Evolutionary conservation across 2,888 invertebrate genomes (phyloP).

Genomic region (Tetranychus truncatus): DNA sequence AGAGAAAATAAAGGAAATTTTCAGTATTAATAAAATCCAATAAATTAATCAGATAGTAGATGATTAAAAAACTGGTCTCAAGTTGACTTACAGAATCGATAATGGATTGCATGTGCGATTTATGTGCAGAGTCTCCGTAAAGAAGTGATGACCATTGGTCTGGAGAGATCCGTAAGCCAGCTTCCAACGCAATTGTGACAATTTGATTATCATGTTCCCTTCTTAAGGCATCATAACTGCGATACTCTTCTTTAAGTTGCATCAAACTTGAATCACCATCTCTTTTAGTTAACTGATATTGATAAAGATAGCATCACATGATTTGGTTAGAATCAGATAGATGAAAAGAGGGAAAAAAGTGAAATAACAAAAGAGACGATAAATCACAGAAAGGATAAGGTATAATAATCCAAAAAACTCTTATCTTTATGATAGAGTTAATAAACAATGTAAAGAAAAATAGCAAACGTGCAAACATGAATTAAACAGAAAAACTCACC

Average conservation of each 20-base stretch:
- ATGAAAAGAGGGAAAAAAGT: background rate
- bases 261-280: slow-evolving; percentile 92
- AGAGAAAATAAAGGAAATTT: slow-evolving; percentile 2
- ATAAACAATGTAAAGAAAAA: background rate
- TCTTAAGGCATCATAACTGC: slow-evolving; percentile 75
- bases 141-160: slow-evolving; percentile 94
- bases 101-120: slow-evolving; percentile 80
- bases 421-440: background rate
- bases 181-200: slow-evolving; percentile 92
- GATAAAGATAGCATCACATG: background rate
- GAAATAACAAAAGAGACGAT: background rate
- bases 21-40: background rate
- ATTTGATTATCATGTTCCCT: slow-evolving; percentile 96
- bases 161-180: slow-evolving; percentile 84
- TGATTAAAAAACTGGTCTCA: background rate
- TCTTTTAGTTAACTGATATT: slow-evolving; percentile 42
- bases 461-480: background rate
- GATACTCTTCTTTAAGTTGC: slow-evolving; percentile 91
- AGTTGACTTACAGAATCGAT: slow-evolving; percentile 35
- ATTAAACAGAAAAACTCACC: slow-evolving; percentile 39
- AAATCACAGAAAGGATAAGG: background rate
- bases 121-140: slow-evolving; percentile 85
- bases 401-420: no score
- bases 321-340: background rate
- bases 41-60: background rate